phyloP scores from a whole-genome alignment of 2,888 invertebrate genomes.

The Pollenia griseotomentosa region DNA sequence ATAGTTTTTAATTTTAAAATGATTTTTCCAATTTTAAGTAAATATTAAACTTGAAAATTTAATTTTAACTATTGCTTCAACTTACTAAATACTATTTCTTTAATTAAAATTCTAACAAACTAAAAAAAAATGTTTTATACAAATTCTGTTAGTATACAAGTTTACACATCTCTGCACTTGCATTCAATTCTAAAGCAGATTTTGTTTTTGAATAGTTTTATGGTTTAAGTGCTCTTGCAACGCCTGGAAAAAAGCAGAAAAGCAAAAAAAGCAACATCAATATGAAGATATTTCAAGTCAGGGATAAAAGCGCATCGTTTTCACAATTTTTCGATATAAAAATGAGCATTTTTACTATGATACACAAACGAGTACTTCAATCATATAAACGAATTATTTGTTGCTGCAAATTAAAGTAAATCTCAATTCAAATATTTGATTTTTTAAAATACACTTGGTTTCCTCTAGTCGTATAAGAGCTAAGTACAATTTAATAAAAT shows the following conservation, averaged over 20 bases:
- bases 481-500: no score
- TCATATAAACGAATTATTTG: background rate
- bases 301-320: constrained; percentile 49
- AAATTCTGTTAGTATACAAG: background rate
- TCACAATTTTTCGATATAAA: constrained; percentile 19
- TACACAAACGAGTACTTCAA: background rate
- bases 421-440: background rate
- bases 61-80: no score
- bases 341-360: background rate
- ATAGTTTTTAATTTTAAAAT: no score
- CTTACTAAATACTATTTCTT: no score
- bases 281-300: constrained; percentile 38
- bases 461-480: no score
- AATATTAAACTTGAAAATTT: no score
- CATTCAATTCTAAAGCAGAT: constrained; percentile 31
- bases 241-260: constrained; percentile 23
- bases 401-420: background rate
- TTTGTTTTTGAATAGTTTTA: constrained; percentile 47
- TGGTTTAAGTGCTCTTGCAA: constrained; percentile 50
- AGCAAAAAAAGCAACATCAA: constrained; percentile 25
- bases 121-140: no score
- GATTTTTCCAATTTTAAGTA: no score
- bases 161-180: constrained; percentile 44
- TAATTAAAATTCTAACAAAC: no score
- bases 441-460: background rate